Evolutionary conservation across 2,797 vertebrate species (phyloP).

Genomic region (Rhyacichthys aspro): DNA sequence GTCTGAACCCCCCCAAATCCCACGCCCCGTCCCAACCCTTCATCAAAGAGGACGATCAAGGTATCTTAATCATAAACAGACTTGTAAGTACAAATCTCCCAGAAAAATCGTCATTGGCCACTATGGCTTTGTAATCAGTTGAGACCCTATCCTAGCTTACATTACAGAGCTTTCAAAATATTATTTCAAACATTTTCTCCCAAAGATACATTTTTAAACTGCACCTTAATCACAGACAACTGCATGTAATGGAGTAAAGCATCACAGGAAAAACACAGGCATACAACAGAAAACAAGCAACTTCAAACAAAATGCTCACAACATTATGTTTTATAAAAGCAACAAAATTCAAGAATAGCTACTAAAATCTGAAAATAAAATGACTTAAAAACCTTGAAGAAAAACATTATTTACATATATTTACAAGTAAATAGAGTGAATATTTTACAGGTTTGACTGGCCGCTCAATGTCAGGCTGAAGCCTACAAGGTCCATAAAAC

Average conservation of each 20-base stretch:
- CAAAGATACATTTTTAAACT: slow-evolving; percentile 63
- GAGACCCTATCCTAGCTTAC: slow-evolving; percentile 65
- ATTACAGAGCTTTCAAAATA: slow-evolving; percentile 68
- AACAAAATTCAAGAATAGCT: slow-evolving; percentile 91
- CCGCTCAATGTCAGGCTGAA: slow-evolving; percentile 88
- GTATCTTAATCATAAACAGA: slow-evolving; percentile 52
- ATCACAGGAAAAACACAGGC: slow-evolving; percentile 75
- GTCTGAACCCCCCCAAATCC: slow-evolving; percentile 38
- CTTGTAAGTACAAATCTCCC: slow-evolving; percentile 68
- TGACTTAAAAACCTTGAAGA: slow-evolving; percentile 91
- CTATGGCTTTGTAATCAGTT: slow-evolving; percentile 78
- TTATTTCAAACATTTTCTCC: slow-evolving; percentile 67
- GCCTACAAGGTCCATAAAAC: slow-evolving; percentile 88
- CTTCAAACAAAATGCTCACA: slow-evolving; percentile 67
- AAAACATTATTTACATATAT: slow-evolving; percentile 88
- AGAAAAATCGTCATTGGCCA: slow-evolving; percentile 66
- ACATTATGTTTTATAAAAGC: slow-evolving; percentile 74
- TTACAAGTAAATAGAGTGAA: slow-evolving; percentile 76
- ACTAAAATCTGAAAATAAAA: slow-evolving; percentile 90
- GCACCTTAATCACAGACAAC: slow-evolving; percentile 71
- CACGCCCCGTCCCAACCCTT: background rate
- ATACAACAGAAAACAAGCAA: slow-evolving; percentile 69
- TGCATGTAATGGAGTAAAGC: slow-evolving; percentile 75
- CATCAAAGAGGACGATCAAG: slow-evolving; percentile 47
- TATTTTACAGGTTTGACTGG: slow-evolving; percentile 88